Evolutionary conservation across 30 jellyfish, hydroid and myxozoan genomes (phyloP).

Genomic region (Catostylus mosaicus): DNA sequence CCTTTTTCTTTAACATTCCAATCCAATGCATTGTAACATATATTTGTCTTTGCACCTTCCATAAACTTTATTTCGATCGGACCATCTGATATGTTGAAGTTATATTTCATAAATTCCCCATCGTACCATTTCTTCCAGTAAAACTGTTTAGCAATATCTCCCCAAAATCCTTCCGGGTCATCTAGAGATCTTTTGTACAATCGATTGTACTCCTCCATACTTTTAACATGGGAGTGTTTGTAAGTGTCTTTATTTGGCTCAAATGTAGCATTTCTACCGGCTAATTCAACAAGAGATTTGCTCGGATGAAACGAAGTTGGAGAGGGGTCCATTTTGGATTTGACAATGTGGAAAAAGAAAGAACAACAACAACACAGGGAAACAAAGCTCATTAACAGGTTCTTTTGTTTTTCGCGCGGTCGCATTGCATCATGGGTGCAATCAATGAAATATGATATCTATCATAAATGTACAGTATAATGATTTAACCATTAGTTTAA

Average conservation of each 20-base stretch:
- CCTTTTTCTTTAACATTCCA: constrained; percentile 70
- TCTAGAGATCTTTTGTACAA: constrained; percentile 81
- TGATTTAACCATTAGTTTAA: no score
- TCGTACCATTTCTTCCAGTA: constrained; percentile 85
- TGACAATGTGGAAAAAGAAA: constrained; percentile 11
- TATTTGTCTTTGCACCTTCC: constrained; percentile 98
- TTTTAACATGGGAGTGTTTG: constrained; percentile 77
- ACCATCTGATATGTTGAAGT: constrained; percentile 79
- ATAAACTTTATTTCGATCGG: constrained; percentile 81
- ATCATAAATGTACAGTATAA: no score
- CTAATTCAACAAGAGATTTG: constrained; percentile 81
- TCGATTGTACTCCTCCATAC: constrained; percentile 73
- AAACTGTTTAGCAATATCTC: constrained; percentile 88
- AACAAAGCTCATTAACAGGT: not conserved
- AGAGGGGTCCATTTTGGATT: constrained; percentile 39
- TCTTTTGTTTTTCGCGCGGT: constrained; percentile 47
- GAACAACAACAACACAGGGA: constrained; percentile 2
- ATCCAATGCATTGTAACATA: constrained; percentile 93
- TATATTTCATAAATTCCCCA: constrained; percentile 86
- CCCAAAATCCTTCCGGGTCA: constrained; percentile 92
- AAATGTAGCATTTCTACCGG: constrained; percentile 73
- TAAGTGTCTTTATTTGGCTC: constrained; percentile 36
- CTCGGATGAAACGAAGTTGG: constrained; percentile 51
- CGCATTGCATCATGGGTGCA: constrained; percentile 12
- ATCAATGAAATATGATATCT: no score